Evolutionary conservation across 2,888 invertebrate species (phyloP).

Genomic region (Cheilosia pagana): DNA sequence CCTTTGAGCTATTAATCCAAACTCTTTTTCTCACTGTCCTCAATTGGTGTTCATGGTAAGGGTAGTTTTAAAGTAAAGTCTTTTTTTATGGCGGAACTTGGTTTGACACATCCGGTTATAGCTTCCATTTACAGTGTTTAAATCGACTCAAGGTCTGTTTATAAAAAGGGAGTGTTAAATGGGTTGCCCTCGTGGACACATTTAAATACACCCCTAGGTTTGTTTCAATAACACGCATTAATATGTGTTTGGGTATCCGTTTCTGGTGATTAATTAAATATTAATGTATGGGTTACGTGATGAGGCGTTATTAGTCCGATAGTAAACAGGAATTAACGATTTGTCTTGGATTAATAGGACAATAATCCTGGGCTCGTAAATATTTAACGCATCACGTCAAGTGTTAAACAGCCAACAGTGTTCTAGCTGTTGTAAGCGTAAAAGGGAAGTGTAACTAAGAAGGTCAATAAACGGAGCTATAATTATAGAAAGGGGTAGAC

Average conservation of each 20-base stretch:
- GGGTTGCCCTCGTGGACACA: neutral
- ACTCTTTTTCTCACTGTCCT: conserved; percentile 18
- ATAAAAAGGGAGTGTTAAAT: neutral
- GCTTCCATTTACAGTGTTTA: neutral
- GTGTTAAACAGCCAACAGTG: neutral
- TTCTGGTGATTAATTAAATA: neutral
- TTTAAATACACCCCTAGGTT: neutral
- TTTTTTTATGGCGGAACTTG: neutral
- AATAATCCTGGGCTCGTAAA: conserved; percentile 28
- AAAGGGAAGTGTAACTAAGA: neutral
- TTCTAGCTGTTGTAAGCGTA: neutral
- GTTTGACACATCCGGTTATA: conserved; percentile 15
- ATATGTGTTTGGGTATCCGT: neutral
- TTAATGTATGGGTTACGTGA: conserved; percentile 14
- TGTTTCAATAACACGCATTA: neutral
- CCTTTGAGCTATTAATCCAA: conserved; percentile 23
- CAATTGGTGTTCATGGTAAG: conserved; percentile 26
- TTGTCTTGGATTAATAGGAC: conserved; percentile 36
- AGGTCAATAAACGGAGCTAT: neutral
- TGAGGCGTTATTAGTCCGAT: conserved; percentile 27
- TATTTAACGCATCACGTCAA: conserved; percentile 13
- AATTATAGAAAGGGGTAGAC: neutral
- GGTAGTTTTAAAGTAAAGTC: neutral
- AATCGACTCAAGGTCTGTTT: no score
- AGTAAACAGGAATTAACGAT: conserved; percentile 50